Evolutionary conservation across 2,113 vertebrate genomes (phyloP).

Genomic region (Bostrychus sinensis): DNA sequence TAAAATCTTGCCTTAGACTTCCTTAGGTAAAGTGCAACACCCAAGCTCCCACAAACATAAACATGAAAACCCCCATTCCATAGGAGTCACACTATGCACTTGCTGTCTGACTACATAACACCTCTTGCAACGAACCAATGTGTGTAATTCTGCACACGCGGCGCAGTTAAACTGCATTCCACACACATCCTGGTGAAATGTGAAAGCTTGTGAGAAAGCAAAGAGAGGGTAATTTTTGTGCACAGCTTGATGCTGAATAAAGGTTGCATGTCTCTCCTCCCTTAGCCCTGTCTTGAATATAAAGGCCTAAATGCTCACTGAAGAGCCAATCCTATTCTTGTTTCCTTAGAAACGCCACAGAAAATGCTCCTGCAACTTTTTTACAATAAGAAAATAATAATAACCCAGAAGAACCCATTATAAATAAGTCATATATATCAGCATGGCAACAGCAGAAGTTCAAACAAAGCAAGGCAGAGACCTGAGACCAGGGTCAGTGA

Average conservation of each 20-base stretch:
- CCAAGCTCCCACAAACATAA: constrained; percentile 19
- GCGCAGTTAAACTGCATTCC: constrained; percentile 22
- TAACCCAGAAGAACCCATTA: constrained; percentile 25
- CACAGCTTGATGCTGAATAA: constrained; percentile 51
- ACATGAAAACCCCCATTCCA: not conserved
- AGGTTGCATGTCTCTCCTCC: constrained; percentile 50
- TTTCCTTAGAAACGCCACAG: constrained; percentile 42
- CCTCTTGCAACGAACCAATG: constrained; percentile 43
- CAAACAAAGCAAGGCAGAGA: constrained; percentile 3
- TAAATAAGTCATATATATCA: constrained; percentile 54
- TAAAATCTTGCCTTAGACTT: too few relatives aligned
- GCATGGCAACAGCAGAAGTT: constrained; percentile 9
- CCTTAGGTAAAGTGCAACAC: too few relatives aligned
- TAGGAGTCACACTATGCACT: constrained; percentile 7
- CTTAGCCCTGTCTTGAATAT: constrained; percentile 49
- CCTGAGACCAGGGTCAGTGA: not conserved
- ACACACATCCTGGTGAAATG: constrained; percentile 53
- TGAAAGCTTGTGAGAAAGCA: constrained; percentile 51
- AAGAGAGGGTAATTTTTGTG: constrained; percentile 51
- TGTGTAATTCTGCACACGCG: constrained; percentile 25
- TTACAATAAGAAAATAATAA: constrained; percentile 38
- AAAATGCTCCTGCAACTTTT: constrained; percentile 40
- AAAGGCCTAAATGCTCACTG: constrained; percentile 26
- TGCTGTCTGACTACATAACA: constrained; percentile 32
- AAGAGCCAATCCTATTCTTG: constrained; percentile 17